Percentiles rank a stretch among this genome's conserved stretches.
Conservation (phyloP, 2,113 vertebrate species). For the Connochaetes taurinus region DNA sequence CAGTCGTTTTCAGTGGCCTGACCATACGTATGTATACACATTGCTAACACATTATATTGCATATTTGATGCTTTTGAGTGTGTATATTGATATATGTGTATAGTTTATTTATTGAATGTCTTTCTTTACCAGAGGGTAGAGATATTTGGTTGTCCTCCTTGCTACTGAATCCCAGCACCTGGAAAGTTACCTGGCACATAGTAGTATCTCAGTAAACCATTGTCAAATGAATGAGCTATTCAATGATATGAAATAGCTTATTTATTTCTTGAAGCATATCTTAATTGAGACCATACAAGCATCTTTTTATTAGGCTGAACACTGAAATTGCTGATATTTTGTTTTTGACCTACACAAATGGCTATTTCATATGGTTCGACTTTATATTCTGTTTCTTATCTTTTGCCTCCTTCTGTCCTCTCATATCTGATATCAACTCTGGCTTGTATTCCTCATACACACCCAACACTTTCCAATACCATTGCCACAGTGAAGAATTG, state of each 20-base stretch:
- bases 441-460: neutral
- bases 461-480: neutral
- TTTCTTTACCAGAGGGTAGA: neutral
- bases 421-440: neutral
- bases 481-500: neutral
- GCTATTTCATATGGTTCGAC: neutral
- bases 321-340: neutral
- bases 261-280: neutral
- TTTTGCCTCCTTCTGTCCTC: neutral
- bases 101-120: neutral
- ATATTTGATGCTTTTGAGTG: neutral
- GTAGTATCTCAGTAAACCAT: neutral
- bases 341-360: conserved; percentile 15
- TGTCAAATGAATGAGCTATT: neutral
- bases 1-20: neutral
- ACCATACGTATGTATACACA: neutral
- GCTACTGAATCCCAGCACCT: neutral
- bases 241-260: neutral
- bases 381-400: neutral
- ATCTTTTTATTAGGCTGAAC: neutral
- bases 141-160: neutral
- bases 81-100: neutral
- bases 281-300: neutral
- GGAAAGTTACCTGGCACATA: neutral
- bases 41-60: neutral